Evolutionary conservation across 2,888 invertebrate genomes (phyloP), one percentile per base, ranked within the genome.

Genomic region (Calephelis perditalis): DNA sequence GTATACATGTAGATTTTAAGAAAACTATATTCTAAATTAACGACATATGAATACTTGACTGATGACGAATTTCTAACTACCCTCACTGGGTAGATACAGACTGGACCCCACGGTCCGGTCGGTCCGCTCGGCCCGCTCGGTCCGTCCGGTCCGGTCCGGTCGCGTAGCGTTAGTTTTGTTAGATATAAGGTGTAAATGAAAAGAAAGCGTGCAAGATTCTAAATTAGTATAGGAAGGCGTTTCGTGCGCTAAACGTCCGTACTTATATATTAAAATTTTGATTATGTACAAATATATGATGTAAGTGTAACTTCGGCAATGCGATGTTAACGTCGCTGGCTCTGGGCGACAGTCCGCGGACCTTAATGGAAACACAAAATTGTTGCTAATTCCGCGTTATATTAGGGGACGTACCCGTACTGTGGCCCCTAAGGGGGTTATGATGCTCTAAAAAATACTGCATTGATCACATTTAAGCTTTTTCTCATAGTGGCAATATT

Each of bases 171-270:
- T 52, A 54, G 55, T 56, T 37, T 56, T 9, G 47, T 43, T 45
- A 56, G 54, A 55, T 4, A n/a, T 61, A 57, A 54, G 15, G 57
- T 57, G 62, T 77, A 77, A 75, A 71, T 46, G 68, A 66, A 71
- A 73, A 70, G 68, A 68, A 83, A 84, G 84, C 83, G 86, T 86
- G 83, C 79, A 78, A 83, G 64, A 86, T 86, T 86, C 86, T 86
- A 86, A 87, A 87, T 82, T 86, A 86, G 62, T 64, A 68, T 82
- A 85, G 81, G 74, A 78, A 80, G 81, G 71, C 79, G 81, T 15
- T 71, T 67, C 76, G 74, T 35, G 70, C 75, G 77, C 76, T 60
- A 55, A 54, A 26, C 40, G 61, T 5, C 52, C n/a, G 35, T 49
- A 45, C 57, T 40, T 40, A 40, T 40, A 40, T 40, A 40, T 40